Conservation (phyloP, 2,113 vertebrate species). For the Epinephelus fuscoguttatus region DNA sequence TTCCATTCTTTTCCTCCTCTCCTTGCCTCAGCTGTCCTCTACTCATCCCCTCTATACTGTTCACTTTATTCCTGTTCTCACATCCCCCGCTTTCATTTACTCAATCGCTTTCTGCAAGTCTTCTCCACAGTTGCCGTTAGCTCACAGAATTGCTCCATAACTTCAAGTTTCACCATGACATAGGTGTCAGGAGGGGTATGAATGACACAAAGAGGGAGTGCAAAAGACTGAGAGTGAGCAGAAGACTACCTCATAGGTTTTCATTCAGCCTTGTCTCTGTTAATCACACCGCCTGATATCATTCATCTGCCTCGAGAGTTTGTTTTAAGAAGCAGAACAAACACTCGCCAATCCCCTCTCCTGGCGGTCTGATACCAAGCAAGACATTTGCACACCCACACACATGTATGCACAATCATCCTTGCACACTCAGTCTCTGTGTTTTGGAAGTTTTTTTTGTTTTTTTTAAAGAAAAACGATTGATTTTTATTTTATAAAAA, state of each 20-base stretch:
- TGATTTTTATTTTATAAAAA: conserved; percentile 25
- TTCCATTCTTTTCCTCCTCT: conserved; percentile 24
- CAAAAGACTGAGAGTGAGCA: conserved; percentile 14
- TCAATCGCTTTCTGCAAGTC: conserved; percentile 20
- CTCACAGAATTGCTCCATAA: conserved; percentile 36
- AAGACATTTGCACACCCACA: conserved; percentile 27
- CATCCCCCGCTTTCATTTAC: background rate
- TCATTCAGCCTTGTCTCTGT: conserved; percentile 71
- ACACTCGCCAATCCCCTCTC: conserved; percentile 62
- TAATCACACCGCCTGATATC: conserved; percentile 78
- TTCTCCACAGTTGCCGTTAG: conserved; percentile 16
- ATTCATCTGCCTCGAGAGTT: conserved; percentile 79
- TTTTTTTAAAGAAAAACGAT: too few relatives aligned
- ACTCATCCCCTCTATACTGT: background rate
- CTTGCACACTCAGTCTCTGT: background rate
- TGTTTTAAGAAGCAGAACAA: conserved; percentile 83
- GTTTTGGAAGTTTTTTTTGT: conserved; percentile 12
- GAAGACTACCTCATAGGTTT: conserved; percentile 61
- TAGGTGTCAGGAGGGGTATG: conserved; percentile 10
- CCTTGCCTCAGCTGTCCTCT: background rate
- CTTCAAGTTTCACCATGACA: conserved; percentile 54
- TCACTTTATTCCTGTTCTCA: background rate
- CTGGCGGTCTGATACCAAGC: conserved; percentile 67
- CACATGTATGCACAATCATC: conserved; percentile 2
- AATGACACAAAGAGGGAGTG: conserved; percentile 14